These are phyloP conservation scores for Pedetes capensis DNA, from an alignment of 2,113 vertebrate genomes.

Conservation along the genomic window DNA sequence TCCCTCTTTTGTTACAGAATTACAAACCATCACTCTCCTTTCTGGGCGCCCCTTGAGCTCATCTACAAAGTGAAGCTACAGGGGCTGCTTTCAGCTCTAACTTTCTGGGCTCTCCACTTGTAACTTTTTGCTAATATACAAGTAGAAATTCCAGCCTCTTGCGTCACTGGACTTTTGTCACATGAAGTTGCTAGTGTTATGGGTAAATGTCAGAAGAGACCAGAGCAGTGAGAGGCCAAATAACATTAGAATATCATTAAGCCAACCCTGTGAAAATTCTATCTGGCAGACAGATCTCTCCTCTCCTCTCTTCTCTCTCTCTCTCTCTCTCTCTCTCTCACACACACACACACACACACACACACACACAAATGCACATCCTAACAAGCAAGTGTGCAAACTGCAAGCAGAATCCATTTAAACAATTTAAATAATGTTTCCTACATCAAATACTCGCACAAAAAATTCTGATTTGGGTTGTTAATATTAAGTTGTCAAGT, in stretches of 20 bases:
- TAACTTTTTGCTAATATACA: not conserved
- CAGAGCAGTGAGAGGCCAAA: not conserved
- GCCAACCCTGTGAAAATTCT: not conserved
- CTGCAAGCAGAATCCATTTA: constrained; percentile 38
- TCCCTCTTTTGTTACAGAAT: not conserved
- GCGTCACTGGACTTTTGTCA: not conserved
- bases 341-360: constrained; percentile 48
- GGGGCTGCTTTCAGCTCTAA: not conserved
- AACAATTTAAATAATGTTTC: constrained; percentile 31
- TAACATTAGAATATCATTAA: not conserved
- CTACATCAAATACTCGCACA: constrained; percentile 4
- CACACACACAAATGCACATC: constrained; percentile 54
- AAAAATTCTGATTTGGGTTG: not conserved
- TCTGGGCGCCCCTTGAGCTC: not conserved
- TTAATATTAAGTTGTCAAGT: constrained; percentile 13
- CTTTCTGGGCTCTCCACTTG: constrained; percentile 34
- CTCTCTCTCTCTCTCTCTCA: too few relatives aligned
- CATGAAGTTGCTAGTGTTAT: not conserved
- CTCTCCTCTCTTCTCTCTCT: too few relatives aligned
- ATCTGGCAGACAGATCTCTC: not conserved
- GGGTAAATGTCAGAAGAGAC: constrained; percentile 19
- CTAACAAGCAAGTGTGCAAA: constrained; percentile 67
- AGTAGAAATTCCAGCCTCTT: not conserved
- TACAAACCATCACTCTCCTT: not conserved
- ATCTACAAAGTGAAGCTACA: not conserved